These are phyloP conservation scores for Urocyon cinereoargenteus DNA, from an alignment of 2,797 vertebrate species.

Conservation along the genomic window DNA sequence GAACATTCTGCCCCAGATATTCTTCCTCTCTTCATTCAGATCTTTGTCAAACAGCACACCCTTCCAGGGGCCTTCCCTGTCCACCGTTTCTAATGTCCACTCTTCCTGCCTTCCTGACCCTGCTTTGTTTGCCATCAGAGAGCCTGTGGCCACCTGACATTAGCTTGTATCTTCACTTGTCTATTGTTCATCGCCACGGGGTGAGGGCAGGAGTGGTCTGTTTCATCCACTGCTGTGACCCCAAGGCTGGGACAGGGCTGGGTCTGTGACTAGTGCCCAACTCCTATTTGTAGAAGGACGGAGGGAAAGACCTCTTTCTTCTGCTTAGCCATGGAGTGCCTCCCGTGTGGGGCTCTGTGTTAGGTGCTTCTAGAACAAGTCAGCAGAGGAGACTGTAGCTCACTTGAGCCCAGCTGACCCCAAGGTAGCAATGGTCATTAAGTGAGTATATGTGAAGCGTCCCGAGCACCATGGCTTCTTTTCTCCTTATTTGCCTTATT, in stretches of 20 bases:
- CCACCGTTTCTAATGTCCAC: neutral
- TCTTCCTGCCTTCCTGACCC: neutral
- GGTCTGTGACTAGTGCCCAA: accelerated
- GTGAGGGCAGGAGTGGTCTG: neutral
- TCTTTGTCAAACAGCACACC: neutral
- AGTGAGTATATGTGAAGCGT: accelerated
- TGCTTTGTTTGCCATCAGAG: neutral
- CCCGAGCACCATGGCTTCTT: neutral
- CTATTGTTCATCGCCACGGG: too few species aligned
- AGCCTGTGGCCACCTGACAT: neutral
- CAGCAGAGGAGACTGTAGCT: neutral
- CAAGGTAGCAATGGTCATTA: neutral
- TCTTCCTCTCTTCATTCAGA: neutral
- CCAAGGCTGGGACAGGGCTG: neutral
- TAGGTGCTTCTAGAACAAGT: neutral
- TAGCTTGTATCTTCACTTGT: too few species aligned
- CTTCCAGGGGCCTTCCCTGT: neutral
- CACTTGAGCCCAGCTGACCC: neutral
- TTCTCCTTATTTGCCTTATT: neutral
- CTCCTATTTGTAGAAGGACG: neutral
- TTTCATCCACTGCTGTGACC: neutral
- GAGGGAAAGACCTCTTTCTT: neutral
- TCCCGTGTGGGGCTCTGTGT: neutral
- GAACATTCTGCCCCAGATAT: neutral
- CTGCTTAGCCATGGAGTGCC: neutral